phyloP scores from a whole-genome alignment of 2,888 invertebrate genomes.

The Bedellia somnulentella region DNA sequence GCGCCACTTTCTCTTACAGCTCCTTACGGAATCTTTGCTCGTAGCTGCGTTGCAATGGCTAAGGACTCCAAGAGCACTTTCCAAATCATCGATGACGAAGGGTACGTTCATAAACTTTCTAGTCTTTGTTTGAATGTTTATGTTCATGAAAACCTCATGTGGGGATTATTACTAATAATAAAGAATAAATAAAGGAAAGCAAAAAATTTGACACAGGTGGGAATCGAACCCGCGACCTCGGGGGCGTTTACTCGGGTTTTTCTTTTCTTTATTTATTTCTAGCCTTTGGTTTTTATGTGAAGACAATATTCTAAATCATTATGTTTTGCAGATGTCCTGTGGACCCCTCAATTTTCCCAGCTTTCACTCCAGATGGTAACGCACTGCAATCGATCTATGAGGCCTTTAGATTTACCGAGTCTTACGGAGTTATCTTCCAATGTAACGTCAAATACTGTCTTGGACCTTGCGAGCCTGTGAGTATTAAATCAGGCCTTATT shows the following conservation, averaged over 20 bases:
- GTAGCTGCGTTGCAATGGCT: conserved; percentile 96
- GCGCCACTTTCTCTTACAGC: conserved; percentile 57
- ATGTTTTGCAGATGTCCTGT: conserved; percentile 78
- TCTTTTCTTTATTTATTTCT: no score
- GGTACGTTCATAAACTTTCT: conserved; percentile 66
- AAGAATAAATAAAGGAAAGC: no score
- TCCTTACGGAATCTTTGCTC: conserved; percentile 92
- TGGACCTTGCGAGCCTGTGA: conserved; percentile 90
- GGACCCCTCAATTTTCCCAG: conserved; percentile 91
- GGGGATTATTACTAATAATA: no score
- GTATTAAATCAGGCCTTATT: conserved; percentile 21
- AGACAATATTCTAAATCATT: no score
- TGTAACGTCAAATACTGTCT: conserved; percentile 96
- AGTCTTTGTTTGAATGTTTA: no score
- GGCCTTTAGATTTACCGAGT: conserved; percentile 94
- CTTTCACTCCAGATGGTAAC: conserved; percentile 87
- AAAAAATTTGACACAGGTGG: no score
- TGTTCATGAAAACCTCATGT: no score
- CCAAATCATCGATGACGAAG: conserved; percentile 94
- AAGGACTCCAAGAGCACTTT: conserved; percentile 95
- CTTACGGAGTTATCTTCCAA: conserved; percentile 95
- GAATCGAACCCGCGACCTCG: no score
- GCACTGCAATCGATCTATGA: conserved; percentile 90
- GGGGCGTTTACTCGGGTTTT: no score
- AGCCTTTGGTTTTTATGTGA: no score